A percentile compares a stretch with the other conserved stretches of the same genome.
These are phyloP conservation scores for Capra hircus DNA, from an alignment of 2,113 vertebrate genomes.

Conservation along the genomic window DNA sequence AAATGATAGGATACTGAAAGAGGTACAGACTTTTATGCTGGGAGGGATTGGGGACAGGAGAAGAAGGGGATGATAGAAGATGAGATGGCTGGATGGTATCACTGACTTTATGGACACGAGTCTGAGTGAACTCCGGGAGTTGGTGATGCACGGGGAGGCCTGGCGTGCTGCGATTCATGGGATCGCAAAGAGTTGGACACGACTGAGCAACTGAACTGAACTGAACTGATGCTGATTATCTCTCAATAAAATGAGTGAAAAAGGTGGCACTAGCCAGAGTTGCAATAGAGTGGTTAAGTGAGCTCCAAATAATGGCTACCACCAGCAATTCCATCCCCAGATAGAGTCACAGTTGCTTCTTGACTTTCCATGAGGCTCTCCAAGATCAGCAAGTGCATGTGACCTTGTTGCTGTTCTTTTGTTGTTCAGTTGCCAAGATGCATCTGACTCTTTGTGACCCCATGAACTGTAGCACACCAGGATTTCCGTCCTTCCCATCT, in stretches of 20 bases:
- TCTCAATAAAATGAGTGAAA: background rate
- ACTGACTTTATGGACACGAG: rapidly evolving
- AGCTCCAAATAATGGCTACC: background rate
- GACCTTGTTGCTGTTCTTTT: background rate
- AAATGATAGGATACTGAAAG: no score
- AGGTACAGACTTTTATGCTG: no score
- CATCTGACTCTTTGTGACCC: background rate
- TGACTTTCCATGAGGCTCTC: background rate
- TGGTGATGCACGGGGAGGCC: no score
- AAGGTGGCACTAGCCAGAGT: background rate
- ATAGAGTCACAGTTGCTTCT: background rate
- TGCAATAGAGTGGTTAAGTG: background rate
- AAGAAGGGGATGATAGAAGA: no score
- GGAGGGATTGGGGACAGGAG: no score
- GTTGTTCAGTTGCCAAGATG: background rate
- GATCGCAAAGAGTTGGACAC: no score
- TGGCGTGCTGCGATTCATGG: no score
- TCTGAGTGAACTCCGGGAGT: no score
- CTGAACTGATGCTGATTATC: background rate
- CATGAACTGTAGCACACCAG: background rate
- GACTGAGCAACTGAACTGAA: no score
- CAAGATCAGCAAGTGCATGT: background rate
- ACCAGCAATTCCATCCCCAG: background rate
- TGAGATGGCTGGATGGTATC: no score
- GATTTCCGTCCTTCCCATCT: background rate